Evolutionary conservation across 2,797 vertebrate species (phyloP), one percentile per base, ranked within the genome.

Genomic region (Gadopsis marmoratus): DNA sequence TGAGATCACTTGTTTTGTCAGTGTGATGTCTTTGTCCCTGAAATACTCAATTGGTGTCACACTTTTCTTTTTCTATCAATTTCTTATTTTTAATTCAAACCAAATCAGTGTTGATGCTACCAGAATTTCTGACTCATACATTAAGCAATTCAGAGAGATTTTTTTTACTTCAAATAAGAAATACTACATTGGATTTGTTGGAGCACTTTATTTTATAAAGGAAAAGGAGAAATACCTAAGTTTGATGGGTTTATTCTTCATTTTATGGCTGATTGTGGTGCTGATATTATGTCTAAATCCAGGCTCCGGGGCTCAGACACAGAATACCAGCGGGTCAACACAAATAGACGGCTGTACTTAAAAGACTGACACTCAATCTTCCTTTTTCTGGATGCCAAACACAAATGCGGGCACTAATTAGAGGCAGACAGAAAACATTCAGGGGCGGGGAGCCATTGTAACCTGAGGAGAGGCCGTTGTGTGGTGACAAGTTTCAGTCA

Each of bases 351-450:
- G 43, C 81, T 71, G 53, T 78, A 61, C 84, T 89, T 87, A 90
- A 93, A 87, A 88, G 79, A 79, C 71, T 83, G 92, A 90, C 86
- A 88, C 75, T 79, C 82, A 90, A 90, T 92, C 89, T 86, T 75
- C 71, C 81, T 62, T 79, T 76, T 76, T 54, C 53, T 70, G 78
- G 82, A 88, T 88, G 83, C 86, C 85, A 86, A 85, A 88, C 86
- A 85, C 89, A 91, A 92, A 88, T 93, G 92, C 79, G 55, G 78
- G 80, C 74, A 82, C 92, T 94, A 94, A 95, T 93, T 93, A 92
- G 93, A 89, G 90, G 68, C 85, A 88, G 59, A 10, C 19, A 84
- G 86, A 87, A 89, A 87, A 84, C 82, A 83, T 82, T 87, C 50
- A 69, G 82, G 88, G 89, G 74, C 3, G 76, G 64, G 76, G 70